Evolutionary conservation across 2,113 vertebrate genomes (phyloP).

Genomic region (Ardeotis arabs): DNA sequence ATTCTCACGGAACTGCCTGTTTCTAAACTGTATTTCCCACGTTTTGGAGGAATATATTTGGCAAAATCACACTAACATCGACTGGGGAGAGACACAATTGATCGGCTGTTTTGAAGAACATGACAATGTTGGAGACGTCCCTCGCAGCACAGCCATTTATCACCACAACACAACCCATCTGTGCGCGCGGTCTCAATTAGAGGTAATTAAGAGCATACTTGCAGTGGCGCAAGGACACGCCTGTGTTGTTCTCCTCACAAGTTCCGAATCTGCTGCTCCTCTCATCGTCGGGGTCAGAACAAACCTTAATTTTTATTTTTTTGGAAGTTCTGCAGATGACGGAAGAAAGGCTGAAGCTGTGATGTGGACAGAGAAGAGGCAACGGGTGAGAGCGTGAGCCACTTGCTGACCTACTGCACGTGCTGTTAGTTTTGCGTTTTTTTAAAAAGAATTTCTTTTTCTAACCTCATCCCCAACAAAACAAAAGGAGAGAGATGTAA

Average conservation of each 20-base stretch:
- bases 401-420: background rate
- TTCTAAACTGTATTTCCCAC: background rate
- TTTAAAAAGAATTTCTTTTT: background rate
- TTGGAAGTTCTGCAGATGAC: background rate
- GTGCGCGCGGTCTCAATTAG: background rate
- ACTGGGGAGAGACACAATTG: background rate
- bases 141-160: background rate
- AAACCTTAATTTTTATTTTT: background rate
- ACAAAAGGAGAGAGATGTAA: background rate
- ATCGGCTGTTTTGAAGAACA: background rate
- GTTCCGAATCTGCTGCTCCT: background rate
- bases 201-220: slow-evolving; percentile 27
- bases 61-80: background rate
- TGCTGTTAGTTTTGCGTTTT: background rate
- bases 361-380: background rate
- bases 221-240: background rate
- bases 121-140: background rate
- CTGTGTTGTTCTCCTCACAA: background rate
- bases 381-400: background rate
- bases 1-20: background rate
- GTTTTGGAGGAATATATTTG: background rate
- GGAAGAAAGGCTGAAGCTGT: background rate
- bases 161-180: slow-evolving; percentile 9
- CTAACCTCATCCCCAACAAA: background rate
- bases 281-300: background rate